These are phyloP conservation scores for Epistrophe eligans DNA, from an alignment of 2,888 invertebrate species.

Conservation along the genomic window DNA sequence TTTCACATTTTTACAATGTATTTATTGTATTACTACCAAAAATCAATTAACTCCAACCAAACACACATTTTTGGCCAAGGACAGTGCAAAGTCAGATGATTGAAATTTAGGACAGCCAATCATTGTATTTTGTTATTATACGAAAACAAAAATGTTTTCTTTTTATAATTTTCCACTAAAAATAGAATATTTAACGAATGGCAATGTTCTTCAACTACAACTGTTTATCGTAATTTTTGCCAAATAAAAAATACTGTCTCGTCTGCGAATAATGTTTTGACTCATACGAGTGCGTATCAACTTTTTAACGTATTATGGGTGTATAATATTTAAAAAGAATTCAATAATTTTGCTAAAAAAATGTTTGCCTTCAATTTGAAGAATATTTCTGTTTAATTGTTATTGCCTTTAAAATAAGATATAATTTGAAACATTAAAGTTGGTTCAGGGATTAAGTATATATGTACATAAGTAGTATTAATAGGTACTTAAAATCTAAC, in stretches of 20 bases:
- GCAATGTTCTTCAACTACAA: conserved; percentile 6
- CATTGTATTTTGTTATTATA: not conserved
- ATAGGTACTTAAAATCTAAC: not conserved
- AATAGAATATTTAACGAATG: conserved; percentile 9
- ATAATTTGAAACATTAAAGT: not conserved
- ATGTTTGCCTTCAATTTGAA: not conserved
- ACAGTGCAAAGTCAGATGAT: not conserved
- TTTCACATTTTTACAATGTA: not conserved
- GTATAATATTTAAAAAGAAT: not conserved
- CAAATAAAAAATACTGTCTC: not conserved
- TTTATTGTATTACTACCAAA: not conserved
- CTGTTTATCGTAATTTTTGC: not conserved
- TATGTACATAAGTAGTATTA: too few relatives aligned
- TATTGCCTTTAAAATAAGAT: not conserved
- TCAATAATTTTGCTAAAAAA: not conserved
- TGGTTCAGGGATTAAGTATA: not conserved
- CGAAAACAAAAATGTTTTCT: not conserved
- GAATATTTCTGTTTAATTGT: not conserved
- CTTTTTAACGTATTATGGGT: not conserved
- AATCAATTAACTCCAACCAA: not conserved
- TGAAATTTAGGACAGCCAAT: not conserved
- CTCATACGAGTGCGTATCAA: not conserved
- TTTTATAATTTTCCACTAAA: not conserved
- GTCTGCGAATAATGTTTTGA: not conserved
- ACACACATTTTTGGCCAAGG: not conserved